Conservation (phyloP, 2,113 vertebrate genomes). For the Heliornis fulica region DNA sequence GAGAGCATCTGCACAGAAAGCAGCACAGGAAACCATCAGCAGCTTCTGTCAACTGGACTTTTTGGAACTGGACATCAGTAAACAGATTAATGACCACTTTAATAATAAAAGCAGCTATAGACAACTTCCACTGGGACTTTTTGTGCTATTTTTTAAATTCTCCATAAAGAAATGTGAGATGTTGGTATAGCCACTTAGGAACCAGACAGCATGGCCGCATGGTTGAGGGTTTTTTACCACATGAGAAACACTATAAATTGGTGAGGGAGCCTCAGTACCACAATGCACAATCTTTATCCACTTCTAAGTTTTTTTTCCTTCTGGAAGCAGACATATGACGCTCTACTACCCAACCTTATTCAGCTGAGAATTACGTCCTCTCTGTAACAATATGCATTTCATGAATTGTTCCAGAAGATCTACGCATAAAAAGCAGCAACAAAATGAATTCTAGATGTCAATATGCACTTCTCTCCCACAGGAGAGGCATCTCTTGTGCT, state of each 20-base stretch:
- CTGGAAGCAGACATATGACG: background rate
- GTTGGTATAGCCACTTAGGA: background rate
- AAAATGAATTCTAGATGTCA: background rate
- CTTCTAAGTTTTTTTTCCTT: background rate
- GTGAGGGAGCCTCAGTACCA: background rate
- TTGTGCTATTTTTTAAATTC: background rate
- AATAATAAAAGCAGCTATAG: background rate
- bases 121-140: background rate
- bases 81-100: background rate
- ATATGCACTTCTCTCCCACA: background rate
- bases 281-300: background rate
- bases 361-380: background rate
- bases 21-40: background rate
- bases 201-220: background rate
- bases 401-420: background rate
- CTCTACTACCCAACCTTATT: background rate
- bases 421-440: background rate
- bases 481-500: background rate
- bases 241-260: background rate
- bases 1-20: background rate
- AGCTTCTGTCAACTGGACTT: background rate
- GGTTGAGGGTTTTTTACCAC: background rate
- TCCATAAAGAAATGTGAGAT: background rate
- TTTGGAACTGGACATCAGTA: background rate
- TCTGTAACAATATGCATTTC: background rate